Conservation (phyloP, 2,797 vertebrate species). For the Pelodytes ibericus region DNA sequence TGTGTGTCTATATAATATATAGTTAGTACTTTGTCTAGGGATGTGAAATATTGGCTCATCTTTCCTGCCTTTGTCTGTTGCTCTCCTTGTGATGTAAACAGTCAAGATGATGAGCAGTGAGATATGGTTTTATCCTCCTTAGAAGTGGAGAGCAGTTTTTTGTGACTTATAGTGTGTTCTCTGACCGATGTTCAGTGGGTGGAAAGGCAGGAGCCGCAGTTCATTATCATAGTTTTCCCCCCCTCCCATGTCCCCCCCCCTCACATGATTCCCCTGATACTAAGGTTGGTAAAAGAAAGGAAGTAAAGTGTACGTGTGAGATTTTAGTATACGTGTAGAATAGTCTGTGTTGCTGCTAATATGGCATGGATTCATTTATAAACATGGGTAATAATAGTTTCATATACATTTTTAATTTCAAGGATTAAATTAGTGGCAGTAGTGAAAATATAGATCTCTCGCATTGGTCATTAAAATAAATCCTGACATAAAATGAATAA, state of each 20-base stretch:
- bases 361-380: too few relatives aligned
- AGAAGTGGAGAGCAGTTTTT: constrained; percentile 27
- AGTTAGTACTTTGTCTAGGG: constrained; percentile 11
- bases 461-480: too few relatives aligned
- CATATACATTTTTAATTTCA: too few relatives aligned
- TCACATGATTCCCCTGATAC: constrained; percentile 30
- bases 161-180: constrained; percentile 44
- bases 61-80: constrained; percentile 30
- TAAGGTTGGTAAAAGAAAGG: neutral
- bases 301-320: constrained; percentile 14
- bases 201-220: constrained; percentile 38
- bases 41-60: constrained; percentile 28
- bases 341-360: too few relatives aligned
- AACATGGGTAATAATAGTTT: too few relatives aligned
- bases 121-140: constrained; percentile 50
- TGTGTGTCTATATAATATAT: constrained; percentile 13
- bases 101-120: constrained; percentile 48
- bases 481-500: too few relatives aligned
- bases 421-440: too few relatives aligned
- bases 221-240: constrained; percentile 36
- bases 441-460: too few relatives aligned
- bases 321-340: too few relatives aligned
- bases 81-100: constrained; percentile 42
- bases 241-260: constrained; percentile 14
- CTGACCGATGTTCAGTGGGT: constrained; percentile 39